phyloP scores from a whole-genome alignment of 2,888 invertebrate genomes.

The Galerucella nymphaeae region DNA sequence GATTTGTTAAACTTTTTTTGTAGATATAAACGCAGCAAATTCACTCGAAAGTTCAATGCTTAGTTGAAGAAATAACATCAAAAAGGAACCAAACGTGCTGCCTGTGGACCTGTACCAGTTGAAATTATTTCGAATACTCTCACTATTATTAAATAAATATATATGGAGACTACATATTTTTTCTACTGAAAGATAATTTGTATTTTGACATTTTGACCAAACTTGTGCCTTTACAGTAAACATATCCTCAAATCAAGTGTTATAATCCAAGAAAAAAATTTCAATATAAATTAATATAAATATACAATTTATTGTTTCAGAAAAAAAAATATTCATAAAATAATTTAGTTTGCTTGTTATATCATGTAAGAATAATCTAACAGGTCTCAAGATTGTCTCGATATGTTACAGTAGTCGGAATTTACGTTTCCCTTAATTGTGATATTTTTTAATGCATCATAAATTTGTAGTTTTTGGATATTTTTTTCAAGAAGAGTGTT shows the following conservation, averaged over 20 bases:
- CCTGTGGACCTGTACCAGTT: not conserved
- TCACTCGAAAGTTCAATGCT: not conserved
- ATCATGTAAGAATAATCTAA: too few species aligned
- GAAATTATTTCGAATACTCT: conserved; percentile 13
- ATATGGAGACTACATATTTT: not conserved
- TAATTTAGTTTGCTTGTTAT: too few species aligned
- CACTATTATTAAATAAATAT: not conserved
- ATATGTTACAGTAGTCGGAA: not conserved
- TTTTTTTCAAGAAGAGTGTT: conserved; percentile 5
- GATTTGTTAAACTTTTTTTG: not conserved
- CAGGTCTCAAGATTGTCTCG: not conserved
- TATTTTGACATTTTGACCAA: not conserved
- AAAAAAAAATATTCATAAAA: not conserved
- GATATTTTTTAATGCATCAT: conserved; percentile 13
- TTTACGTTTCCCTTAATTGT: conserved; percentile 2
- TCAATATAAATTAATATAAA: not conserved
- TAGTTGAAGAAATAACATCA: not conserved
- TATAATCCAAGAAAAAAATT: not conserved
- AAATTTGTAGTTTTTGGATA: conserved; percentile 4
- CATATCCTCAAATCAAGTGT: conserved; percentile 3
- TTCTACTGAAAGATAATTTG: not conserved
- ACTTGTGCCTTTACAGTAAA: conserved; percentile 9
- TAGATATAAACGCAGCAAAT: not conserved
- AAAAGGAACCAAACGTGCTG: not conserved
- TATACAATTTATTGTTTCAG: not conserved